Evolutionary conservation across 2,113 vertebrate species (phyloP).

Genomic region (Alethe castanea): DNA sequence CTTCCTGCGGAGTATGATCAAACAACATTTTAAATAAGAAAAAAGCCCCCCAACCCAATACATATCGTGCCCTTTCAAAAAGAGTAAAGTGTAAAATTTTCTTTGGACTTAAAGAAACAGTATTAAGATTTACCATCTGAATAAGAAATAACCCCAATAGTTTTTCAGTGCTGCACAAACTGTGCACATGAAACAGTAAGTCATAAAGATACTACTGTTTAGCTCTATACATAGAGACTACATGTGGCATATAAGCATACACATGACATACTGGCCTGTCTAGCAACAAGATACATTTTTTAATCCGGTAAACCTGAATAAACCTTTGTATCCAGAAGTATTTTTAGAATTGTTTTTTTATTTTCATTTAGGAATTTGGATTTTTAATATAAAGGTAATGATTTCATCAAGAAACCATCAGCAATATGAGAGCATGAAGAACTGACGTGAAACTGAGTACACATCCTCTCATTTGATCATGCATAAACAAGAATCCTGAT

Average conservation of each 20-base stretch:
- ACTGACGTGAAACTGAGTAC: conserved; percentile 38
- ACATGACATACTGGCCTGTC: conserved; percentile 56
- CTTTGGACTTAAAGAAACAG: conserved; percentile 80
- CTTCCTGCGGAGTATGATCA: conserved; percentile 70
- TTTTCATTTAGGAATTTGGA: neutral
- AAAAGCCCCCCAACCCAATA: neutral
- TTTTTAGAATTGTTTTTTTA: conserved; percentile 23
- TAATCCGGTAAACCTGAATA: conserved; percentile 59
- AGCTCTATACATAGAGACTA: conserved; percentile 66
- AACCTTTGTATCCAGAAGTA: conserved; percentile 73
- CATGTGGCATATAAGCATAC: conserved; percentile 58
- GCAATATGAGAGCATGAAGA: neutral
- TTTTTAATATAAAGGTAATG: neutral
- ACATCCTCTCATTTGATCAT: conserved; percentile 7
- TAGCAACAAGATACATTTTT: conserved; percentile 56
- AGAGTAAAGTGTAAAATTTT: conserved; percentile 67
- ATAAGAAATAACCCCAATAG: conserved; percentile 70
- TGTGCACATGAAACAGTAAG: conserved; percentile 53
- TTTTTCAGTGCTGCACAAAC: conserved; percentile 70
- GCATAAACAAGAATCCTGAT: conserved; percentile 30
- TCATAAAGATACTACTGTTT: conserved; percentile 51
- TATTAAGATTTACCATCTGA: conserved; percentile 64
- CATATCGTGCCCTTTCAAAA: neutral
- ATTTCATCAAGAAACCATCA: neutral
- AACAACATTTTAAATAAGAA: conserved; percentile 60